These are phyloP conservation scores for Semnornis frantzii DNA, from an alignment of 2,113 vertebrate genomes.

Conservation along the genomic window DNA sequence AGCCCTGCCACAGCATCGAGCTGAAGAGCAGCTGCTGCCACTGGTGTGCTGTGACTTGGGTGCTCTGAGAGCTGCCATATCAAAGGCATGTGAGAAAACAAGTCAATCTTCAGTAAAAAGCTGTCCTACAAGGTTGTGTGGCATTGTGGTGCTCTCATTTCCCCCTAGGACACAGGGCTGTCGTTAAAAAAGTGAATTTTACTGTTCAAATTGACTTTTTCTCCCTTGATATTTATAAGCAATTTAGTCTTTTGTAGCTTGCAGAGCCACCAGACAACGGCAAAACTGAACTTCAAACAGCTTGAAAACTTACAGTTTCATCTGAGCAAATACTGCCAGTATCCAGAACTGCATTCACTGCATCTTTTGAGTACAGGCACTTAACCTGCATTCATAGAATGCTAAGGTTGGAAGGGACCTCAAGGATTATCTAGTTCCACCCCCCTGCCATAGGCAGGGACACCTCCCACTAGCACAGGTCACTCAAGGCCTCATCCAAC, in stretches of 20 bases:
- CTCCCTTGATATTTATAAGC: neutral
- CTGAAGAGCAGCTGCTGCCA: neutral
- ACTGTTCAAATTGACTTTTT: neutral
- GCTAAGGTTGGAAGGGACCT: too few species aligned
- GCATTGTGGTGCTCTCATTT: neutral
- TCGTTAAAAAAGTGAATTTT: neutral
- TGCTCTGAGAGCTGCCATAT: neutral
- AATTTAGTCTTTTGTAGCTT: neutral
- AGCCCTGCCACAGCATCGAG: rapidly evolving
- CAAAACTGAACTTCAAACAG: conserved; percentile 35
- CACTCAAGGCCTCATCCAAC: too few species aligned
- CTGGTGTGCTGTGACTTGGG: neutral
- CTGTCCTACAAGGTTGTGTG: neutral
- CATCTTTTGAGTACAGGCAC: neutral
- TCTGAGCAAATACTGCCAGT: neutral
- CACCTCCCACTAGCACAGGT: too few species aligned
- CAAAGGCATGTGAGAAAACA: neutral
- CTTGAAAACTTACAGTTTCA: conserved; percentile 2
- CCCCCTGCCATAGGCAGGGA: too few species aligned
- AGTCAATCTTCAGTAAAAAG: neutral
- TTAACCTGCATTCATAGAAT: neutral
- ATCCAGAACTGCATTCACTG: neutral
- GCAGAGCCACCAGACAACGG: neutral
- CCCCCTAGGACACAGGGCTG: neutral
- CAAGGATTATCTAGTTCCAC: too few species aligned